Evolutionary conservation across 1,140 invertebrate genomes (phyloP).

Genomic region (Adelges cooleyi): DNA sequence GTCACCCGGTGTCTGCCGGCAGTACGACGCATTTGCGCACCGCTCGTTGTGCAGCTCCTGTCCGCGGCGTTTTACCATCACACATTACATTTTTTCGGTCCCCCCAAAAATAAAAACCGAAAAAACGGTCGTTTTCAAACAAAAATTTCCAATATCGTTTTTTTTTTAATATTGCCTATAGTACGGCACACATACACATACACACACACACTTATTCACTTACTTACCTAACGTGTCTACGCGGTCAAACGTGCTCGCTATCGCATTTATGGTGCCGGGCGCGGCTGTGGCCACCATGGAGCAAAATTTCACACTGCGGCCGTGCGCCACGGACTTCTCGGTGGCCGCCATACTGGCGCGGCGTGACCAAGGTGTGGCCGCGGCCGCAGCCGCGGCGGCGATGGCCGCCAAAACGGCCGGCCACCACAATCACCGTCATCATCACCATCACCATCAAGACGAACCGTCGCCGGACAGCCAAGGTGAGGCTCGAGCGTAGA

Average conservation of each 20-base stretch:
- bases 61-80: no score
- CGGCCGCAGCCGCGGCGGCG: neutral
- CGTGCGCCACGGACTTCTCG: slow-evolving; percentile 74
- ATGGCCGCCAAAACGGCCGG: neutral
- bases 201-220: neutral
- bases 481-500: no score
- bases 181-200: neutral
- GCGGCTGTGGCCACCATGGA: slow-evolving; percentile 21
- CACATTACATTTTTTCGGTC: no score
- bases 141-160: no score
- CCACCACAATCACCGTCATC: neutral
- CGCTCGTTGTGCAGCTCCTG: no score
- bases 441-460: neutral
- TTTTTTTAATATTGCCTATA: neutral
- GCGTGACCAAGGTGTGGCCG: neutral
- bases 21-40: no score
- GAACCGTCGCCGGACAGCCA: neutral
- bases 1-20: no score
- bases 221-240: neutral
- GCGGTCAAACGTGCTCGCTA: neutral
- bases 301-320: slow-evolving; percentile 26
- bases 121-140: no score
- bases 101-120: no score
- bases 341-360: slow-evolving; percentile 86
- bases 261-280: slow-evolving; percentile 13